Evolutionary conservation across 2,113 vertebrate genomes (phyloP), one percentile per base, ranked within the genome.

Genomic region (Conger conger): DNA sequence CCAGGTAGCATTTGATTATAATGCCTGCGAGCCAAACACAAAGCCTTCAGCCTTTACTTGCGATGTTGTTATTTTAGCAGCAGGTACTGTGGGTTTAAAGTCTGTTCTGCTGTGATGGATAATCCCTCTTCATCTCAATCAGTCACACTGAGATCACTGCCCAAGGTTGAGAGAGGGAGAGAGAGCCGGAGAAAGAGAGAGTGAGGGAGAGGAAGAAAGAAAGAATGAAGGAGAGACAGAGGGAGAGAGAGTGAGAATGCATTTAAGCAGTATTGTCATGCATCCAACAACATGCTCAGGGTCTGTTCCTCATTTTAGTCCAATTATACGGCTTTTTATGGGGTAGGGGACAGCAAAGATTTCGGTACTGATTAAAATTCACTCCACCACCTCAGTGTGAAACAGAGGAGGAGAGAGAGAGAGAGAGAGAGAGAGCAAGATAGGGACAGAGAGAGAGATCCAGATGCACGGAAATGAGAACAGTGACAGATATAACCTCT

Each of bases 261-360:
- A 30, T 36, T 82, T 42, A 79, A 79, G 76, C 81, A 16, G 81
- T 80, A 50, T 88, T 89, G 88, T 91, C 89, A 86, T 80, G 85
- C 88, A 45, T 84, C 86, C 80, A 86, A 83, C 78, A 81, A 81
- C 88, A 90, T 87, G 91, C 90, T 93, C 87, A 89, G 83, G 88
- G 87, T 88, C 86, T 81, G 88, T 87, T 88, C 83, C 87, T 88
- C 91, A 91, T 92, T 89, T 87, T 82, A 89, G 89, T 82, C 87
- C 90, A 89, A 90, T 93, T 92, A 92, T 90, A 91, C 37, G 87
- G 87, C 82, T 88, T 84, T 92, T 82, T 87, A 84, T 60, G 83
- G 89, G 89, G 88, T 92, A 90, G 83, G 87, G 85, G 89, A 86
- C 80, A 89, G 89, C 90, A 87, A 83, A 89, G 89, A 94, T 93